Evolutionary conservation across 2,888 invertebrate genomes (phyloP), one percentile per base, ranked within the genome.

Genomic region (Monopis laevigella): DNA sequence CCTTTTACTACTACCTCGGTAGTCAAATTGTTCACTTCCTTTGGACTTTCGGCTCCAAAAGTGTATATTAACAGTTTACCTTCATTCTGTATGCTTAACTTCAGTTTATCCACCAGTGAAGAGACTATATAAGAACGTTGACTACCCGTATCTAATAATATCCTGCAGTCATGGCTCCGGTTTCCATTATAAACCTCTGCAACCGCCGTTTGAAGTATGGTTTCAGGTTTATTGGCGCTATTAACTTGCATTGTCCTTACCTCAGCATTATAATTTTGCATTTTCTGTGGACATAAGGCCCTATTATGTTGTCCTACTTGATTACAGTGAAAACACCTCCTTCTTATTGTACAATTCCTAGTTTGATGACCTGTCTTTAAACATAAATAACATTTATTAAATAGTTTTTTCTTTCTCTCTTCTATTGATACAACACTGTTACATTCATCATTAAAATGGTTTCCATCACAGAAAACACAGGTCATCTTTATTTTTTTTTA

Each of bases 391-490:
- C 29, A 29, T 29, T 11, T 7, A 5, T 11, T 11, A 6, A 5
- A 5, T 12, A 29, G 11, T 11, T 7, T 7, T 5, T 6, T 11
- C 29, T 29, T 29, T 11, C 29, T 6, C 11, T 29, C 29, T 29
- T 7, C 5, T 5, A 29, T 5, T 29, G 6, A 11, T 11, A n/a
- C n/a, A n/a, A n/a, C n/a, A n/a, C 11, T 29, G 5, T 12, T 29
- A 11, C 29, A 32, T 16, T 32, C 14, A 16, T 32, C 34, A 32
- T 32, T 32, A 16, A 12, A 32, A 32, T 32, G 34, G 8, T n/a
- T 12, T 5, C 14, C 12, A 6, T 12, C 5, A 32, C 34, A 32
- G 16, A 32, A 32, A 14, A 32, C 16, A n/a, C 34, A 32, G 4
- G 14, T 5, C n/a, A 14, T 16, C n/a, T 3, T 14, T 14, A 7